These are phyloP conservation scores for Drosophila pectinifera DNA, from an alignment of 1,140 invertebrate species.

Conservation along the genomic window DNA sequence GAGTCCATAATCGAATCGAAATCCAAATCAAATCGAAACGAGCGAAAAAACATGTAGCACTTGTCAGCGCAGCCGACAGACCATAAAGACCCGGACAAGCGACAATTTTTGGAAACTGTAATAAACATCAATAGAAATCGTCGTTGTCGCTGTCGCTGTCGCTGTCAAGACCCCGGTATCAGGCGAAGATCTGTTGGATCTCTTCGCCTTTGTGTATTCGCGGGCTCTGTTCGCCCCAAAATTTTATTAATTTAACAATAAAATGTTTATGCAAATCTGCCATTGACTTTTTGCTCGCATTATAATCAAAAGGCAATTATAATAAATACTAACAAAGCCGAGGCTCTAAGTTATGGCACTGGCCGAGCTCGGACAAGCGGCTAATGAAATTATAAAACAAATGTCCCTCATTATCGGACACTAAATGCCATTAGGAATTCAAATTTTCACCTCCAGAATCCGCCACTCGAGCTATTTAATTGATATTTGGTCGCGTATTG, in stretches of 20 bases:
- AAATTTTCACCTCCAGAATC: slow-evolving; percentile 68
- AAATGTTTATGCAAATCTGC: slow-evolving; percentile 80
- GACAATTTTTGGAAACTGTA: slow-evolving; percentile 68
- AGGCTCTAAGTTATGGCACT: slow-evolving; percentile 49
- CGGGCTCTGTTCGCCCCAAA: slow-evolving; percentile 55
- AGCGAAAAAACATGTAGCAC: slow-evolving; percentile 80
- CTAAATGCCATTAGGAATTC: slow-evolving; percentile 80
- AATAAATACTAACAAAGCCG: slow-evolving; percentile 47
- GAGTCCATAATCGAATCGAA: slow-evolving; percentile 31
- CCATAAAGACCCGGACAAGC: slow-evolving; percentile 65
- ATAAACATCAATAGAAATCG: slow-evolving; percentile 75
- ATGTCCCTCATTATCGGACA: slow-evolving; percentile 81
- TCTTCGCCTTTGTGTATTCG: slow-evolving; percentile 29
- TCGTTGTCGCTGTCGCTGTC: slow-evolving; percentile 45
- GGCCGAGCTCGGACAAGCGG: slow-evolving; percentile 50
- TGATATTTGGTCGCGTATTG: slow-evolving; percentile 31
- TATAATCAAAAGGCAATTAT: slow-evolving; percentile 79
- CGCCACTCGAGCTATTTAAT: slow-evolving; percentile 42
- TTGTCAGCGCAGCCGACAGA: slow-evolving; percentile 75
- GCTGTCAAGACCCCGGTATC: slow-evolving; percentile 40
- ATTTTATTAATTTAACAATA: slow-evolving; percentile 80
- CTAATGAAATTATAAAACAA: slow-evolving; percentile 84
- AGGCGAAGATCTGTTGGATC: slow-evolving; percentile 33
- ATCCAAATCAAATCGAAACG: slow-evolving; percentile 55
- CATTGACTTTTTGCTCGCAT: slow-evolving; percentile 59